A percentile compares a stretch with the other conserved stretches of the same genome.
Evolutionary conservation across 2,888 invertebrate species (phyloP).

Genomic region (Uropetala carovei): DNA sequence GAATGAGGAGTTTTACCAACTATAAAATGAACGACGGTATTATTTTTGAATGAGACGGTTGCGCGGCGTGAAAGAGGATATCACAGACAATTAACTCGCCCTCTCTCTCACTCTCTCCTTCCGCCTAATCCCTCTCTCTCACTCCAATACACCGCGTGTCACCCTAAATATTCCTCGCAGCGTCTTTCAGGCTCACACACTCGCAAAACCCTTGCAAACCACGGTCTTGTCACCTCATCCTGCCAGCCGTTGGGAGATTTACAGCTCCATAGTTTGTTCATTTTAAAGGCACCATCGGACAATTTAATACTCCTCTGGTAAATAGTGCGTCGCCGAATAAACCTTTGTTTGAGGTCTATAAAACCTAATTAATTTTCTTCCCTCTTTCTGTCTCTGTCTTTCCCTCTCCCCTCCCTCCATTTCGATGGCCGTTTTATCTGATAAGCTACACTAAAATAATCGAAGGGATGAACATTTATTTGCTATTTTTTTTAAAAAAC

Average conservation of each 20-base stretch:
- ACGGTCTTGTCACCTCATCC: constrained; percentile 7
- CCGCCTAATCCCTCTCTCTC: constrained; percentile 16
- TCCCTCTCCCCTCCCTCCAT: not conserved
- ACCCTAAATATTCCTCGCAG: constrained; percentile 2
- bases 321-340: not conserved
- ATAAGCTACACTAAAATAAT: too few relatives aligned
- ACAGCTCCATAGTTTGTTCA: constrained; percentile 14
- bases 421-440: not conserved
- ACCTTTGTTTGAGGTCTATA: constrained; percentile 18
- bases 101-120: constrained; percentile 1
- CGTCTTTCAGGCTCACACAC: not conserved
- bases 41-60: constrained; percentile 10
- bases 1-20: not conserved
- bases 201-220: constrained; percentile 5
- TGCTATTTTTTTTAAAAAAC: too few relatives aligned
- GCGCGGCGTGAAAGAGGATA: constrained; percentile 10
- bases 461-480: too few relatives aligned
- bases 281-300: not conserved
- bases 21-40: constrained; percentile 3
- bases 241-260: constrained; percentile 15
- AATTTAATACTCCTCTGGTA: constrained; percentile 24
- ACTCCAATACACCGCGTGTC: constrained; percentile 16
- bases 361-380: constrained; percentile 1
- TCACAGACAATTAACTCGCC: constrained; percentile 4
- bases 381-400: not conserved